Evolutionary conservation across 2,797 vertebrate genomes (phyloP).

Genomic region (Mormyrus hasselquistii): DNA sequence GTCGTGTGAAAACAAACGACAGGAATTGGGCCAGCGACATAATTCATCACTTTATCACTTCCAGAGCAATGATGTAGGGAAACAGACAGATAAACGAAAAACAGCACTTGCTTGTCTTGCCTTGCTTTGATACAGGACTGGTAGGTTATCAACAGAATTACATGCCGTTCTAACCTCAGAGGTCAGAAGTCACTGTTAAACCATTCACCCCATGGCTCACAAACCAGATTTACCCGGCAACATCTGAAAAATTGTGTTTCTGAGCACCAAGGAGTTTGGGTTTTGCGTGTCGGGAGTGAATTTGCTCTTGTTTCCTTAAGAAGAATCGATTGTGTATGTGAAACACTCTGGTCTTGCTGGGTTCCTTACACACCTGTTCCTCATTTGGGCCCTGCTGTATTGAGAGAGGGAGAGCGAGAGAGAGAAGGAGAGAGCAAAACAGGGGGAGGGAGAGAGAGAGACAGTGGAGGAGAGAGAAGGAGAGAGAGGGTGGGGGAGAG

Average conservation of each 20-base stretch:
- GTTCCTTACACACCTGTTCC: background rate
- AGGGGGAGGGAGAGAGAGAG: background rate
- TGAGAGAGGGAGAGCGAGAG: background rate
- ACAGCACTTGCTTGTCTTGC: background rate
- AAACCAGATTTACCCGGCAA: background rate
- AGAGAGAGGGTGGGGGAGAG: no score
- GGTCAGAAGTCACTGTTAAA: background rate
- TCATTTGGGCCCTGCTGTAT: background rate
- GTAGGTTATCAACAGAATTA: background rate
- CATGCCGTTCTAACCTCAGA: background rate
- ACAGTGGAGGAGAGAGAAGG: background rate
- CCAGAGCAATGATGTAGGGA: background rate
- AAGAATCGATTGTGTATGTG: background rate
- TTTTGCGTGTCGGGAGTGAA: background rate
- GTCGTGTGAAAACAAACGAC: background rate
- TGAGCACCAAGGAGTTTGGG: background rate
- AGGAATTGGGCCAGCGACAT: background rate
- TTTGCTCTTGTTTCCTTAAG: background rate
- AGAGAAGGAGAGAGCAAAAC: background rate
- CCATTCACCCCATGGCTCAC: background rate
- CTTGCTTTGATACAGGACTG: background rate
- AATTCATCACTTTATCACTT: slow-evolving; percentile 2
- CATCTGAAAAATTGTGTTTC: background rate
- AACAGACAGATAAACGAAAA: background rate
- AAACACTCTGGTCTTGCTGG: background rate